Evolutionary conservation across 92 coral and sea anemone species (phyloP).

Genomic region (Palythoa grandis): DNA sequence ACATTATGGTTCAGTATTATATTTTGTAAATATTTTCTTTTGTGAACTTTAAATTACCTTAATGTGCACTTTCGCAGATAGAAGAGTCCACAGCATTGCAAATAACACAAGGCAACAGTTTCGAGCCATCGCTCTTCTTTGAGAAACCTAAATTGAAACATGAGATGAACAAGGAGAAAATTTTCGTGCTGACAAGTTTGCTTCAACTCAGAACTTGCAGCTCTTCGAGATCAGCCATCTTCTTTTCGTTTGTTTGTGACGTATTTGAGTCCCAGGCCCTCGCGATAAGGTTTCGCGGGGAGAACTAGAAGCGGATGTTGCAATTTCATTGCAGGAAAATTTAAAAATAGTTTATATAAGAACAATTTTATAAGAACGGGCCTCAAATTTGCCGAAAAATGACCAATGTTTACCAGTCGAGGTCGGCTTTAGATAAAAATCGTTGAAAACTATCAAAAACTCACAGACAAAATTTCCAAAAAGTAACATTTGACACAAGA

Average conservation of each 20-base stretch:
- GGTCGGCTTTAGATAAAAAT: too few species aligned
- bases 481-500: too few species aligned
- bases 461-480: too few species aligned
- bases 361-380: too few species aligned
- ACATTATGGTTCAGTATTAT: neutral
- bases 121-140: neutral
- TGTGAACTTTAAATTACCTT: neutral
- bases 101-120: neutral
- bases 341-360: too few species aligned
- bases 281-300: neutral
- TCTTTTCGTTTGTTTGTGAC: constrained; percentile 1
- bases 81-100: neutral
- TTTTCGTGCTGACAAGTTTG: neutral
- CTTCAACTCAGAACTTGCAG: constrained; percentile 16
- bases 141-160: neutral
- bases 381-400: too few species aligned
- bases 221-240: constrained; percentile 15
- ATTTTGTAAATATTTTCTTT: neutral
- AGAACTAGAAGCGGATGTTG: too few species aligned
- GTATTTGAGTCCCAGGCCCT: constrained; percentile 19
- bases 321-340: too few species aligned
- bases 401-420: too few species aligned
- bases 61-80: constrained; percentile 22
- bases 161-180: neutral
- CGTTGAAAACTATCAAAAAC: too few species aligned